Percentiles rank a stretch among this genome's conserved stretches.
phyloP scores from a whole-genome alignment of 2,113 vertebrate species.

The Triplophysa siluroides region DNA sequence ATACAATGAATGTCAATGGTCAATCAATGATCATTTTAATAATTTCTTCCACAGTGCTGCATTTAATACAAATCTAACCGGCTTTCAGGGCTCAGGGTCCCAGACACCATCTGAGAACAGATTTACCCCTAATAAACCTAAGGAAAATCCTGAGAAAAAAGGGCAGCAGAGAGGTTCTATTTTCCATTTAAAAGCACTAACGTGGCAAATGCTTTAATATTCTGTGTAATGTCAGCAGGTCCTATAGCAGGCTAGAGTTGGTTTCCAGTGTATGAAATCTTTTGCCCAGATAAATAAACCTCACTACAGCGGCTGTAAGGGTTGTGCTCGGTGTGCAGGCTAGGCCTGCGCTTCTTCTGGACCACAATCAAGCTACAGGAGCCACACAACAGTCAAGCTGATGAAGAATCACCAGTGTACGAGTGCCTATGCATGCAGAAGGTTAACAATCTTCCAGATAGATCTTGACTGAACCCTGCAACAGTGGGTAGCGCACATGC shows the following conservation, averaged over 20 bases:
- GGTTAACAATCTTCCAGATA: background rate
- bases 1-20: no score
- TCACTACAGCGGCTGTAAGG: constrained; percentile 63
- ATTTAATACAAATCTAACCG: constrained; percentile 36
- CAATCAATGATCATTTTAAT: background rate
- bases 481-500: background rate
- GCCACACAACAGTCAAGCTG: constrained; percentile 63
- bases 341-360: constrained; percentile 67
- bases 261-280: constrained; percentile 67
- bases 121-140: constrained; percentile 33
- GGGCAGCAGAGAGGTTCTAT: constrained; percentile 54
- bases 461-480: background rate
- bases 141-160: constrained; percentile 26
- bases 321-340: constrained; percentile 53
- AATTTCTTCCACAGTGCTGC: constrained; percentile 13
- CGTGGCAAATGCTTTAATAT: constrained; percentile 67
- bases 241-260: constrained; percentile 56
- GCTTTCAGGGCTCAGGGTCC: background rate
- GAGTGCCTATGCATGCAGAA: background rate
- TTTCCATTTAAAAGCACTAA: constrained; percentile 69
- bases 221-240: constrained; percentile 69
- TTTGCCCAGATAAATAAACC: constrained; percentile 76
- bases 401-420: constrained; percentile 53
- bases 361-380: constrained; percentile 69
- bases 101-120: constrained; percentile 34